phyloP scores from a whole-genome alignment of 1,140 invertebrate genomes.

The Euborellia annulipes region DNA sequence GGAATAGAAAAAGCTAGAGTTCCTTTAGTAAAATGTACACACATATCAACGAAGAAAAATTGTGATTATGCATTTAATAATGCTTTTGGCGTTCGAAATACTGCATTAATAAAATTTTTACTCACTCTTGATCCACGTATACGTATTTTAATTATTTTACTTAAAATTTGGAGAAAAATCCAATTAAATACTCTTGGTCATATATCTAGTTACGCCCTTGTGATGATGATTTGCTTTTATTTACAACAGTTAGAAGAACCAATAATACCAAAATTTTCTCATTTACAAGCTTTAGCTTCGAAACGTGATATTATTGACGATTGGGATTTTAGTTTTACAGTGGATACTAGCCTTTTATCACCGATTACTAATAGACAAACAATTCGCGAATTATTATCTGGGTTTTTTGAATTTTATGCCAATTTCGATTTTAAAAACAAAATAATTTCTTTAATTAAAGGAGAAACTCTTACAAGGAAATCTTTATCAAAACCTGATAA shows the following conservation, averaged over 20 bases:
- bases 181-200: conserved; percentile 32
- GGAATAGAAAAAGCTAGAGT: conserved; percentile 46
- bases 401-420: too few relatives aligned
- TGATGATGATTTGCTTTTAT: conserved; percentile 43
- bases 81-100: conserved; percentile 42
- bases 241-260: conserved; percentile 34
- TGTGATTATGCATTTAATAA: conserved; percentile 54
- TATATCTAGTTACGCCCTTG: conserved; percentile 41
- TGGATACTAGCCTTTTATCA: conserved; percentile 11
- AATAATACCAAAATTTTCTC: conserved; percentile 26
- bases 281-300: conserved; percentile 22
- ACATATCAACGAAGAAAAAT: conserved; percentile 34
- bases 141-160: conserved; percentile 36
- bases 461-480: too few relatives aligned
- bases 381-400: too few relatives aligned
- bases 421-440: too few relatives aligned
- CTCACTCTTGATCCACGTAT: conserved; percentile 36
- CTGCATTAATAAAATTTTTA: conserved; percentile 38
- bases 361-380: conserved; percentile 15
- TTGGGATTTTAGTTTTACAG: conserved; percentile 33
- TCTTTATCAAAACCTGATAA: too few relatives aligned
- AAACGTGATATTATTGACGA: conserved; percentile 22
- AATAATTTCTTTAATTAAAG: too few relatives aligned
- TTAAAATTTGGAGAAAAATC: conserved; percentile 52
- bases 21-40: conserved; percentile 51